Base-by-base conservation (phyloP, 1,140 invertebrate genomes). In the Tetragonula clypearis region DNA sequence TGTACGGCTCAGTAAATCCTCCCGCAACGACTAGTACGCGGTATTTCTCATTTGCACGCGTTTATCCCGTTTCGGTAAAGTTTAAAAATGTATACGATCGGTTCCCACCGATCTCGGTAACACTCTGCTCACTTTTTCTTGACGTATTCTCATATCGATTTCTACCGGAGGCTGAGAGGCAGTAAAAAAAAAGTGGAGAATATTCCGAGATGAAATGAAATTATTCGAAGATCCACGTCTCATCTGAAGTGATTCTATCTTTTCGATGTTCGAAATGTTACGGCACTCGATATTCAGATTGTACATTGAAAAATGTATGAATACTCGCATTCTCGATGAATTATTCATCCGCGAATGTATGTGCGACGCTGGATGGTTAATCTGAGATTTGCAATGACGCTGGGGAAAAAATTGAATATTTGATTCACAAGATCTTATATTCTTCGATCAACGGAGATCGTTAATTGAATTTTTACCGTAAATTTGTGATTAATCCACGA, bases 291-390 rank as follows among this genome's bases (percentile, higher is more conserved):
- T 74, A 74, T 74, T 74, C 49, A 53, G 72, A 74, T 74, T 74
- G 72, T 26, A 55, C 23, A 55, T 74, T 53, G 72, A 55, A 74
- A 74, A 55, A 74, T 55, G 41, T 55, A 74, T 30, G 72, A 55
- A 26, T 74, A 53, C 53, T 74, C 1, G n/a, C 15, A 55, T 74
- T 14, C 41, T 2, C n/a, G 2, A 55, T 74, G 72, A 74, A 74
- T 74, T 74, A 74, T 74, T 74, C 72, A 74, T 74, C 12, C 55
- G 4, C 8, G 23, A 26, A 55, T 26, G 60, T 62, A 23, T 55
- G n/a, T 11, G 9, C 26, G 15, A n/a, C 26, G 8, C 17, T 12
- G 2, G 2, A 8, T 74, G n/a, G 3, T 74, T 55, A 55, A 55
- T 55, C 19, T 26, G 26, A 53, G 49, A 30, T 23, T 30, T 55